Base-by-base conservation (phyloP, 2,888 invertebrate genomes). In the Octonoba sinensis region DNA sequence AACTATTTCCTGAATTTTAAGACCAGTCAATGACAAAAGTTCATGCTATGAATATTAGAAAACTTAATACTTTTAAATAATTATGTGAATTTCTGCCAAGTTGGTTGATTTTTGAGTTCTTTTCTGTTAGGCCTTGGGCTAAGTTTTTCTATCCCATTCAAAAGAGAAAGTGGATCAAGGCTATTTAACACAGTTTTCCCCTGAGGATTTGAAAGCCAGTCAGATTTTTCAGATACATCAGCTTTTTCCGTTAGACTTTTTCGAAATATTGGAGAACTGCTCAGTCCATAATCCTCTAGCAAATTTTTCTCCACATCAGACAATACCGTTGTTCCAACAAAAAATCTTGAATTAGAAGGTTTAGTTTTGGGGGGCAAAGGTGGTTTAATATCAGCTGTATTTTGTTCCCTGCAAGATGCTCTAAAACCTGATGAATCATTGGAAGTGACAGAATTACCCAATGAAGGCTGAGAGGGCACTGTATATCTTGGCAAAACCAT, bases 71-170 rank as follows among this genome's bases (percentile, higher is more conserved):
- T 1, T 36, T 36, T 4, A 67, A 65, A 67, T n/a, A 67, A 69
- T 72, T 69, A 81, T 36, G 69, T 74, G 64, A 81, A 81, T 18
- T 81, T 81, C 54, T 81, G 79, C 79, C 79, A 81, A 4, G 79
- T 74, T 3, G 79, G 79, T 15, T 81, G 73, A 20, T 62, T 22
- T 46, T 24, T 64, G 6, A 27, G 8, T n/a, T 56, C 54, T 15
- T 74, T 81, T 1, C 69, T 73, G 24, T 73, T 67, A 20, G 44
- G n/a, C 15, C 46, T 72, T 36, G 79, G 73, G 62, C 54, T 66
- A 47, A 49, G 44, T 18, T 24, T 73, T 3, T 27, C 59, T 0
- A 57, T 20, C 3, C 15, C 46, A 72, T n/a, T 69, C 3, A 24
- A 11, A 46, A 46, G 8, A 16, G 44, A 18, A 24, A 69, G 36